Percentiles rank a stretch among this genome's conserved stretches.
These are phyloP conservation scores for Cephus runcator DNA, from an alignment of 2,888 invertebrate genomes.

Conservation along the genomic window DNA sequence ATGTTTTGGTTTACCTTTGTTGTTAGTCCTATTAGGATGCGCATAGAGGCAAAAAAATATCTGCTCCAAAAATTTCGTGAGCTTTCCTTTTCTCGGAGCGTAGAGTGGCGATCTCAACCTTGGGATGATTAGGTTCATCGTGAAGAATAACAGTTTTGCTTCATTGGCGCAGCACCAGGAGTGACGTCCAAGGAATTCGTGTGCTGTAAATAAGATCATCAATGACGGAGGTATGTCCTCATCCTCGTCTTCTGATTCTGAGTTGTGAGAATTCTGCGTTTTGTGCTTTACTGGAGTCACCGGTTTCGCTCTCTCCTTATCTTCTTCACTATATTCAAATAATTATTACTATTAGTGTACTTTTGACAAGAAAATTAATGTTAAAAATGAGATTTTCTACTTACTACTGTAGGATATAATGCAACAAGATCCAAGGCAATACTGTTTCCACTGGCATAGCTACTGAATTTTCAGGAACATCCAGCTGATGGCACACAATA, in stretches of 20 bases:
- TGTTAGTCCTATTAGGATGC: slow-evolving; percentile 80
- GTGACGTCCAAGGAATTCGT: slow-evolving; percentile 84
- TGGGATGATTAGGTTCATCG: slow-evolving; percentile 79
- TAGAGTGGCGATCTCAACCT: slow-evolving; percentile 75
- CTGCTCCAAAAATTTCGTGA: slow-evolving; percentile 86
- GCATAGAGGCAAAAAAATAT: slow-evolving; percentile 87
- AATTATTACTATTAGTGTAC: neutral
- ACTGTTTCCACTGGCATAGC: slow-evolving; percentile 78
- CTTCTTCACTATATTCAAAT: slow-evolving; percentile 70
- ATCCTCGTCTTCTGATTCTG: slow-evolving; percentile 66
- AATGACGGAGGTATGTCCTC: slow-evolving; percentile 79
- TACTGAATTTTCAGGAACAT: slow-evolving; percentile 72
- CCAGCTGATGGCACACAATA: slow-evolving; percentile 82
- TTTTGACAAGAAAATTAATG: slow-evolving; percentile 13
- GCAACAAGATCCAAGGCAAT: slow-evolving; percentile 85
- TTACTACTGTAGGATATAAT: slow-evolving; percentile 78
- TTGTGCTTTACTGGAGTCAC: slow-evolving; percentile 40
- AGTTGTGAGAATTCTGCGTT: slow-evolving; percentile 39
- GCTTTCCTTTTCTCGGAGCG: slow-evolving; percentile 73
- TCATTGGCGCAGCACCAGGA: slow-evolving; percentile 84
- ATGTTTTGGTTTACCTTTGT: slow-evolving; percentile 68
- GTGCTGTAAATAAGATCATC: slow-evolving; percentile 82
- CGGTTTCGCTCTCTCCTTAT: slow-evolving; percentile 71
- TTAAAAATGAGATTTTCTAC: slow-evolving; percentile 20
- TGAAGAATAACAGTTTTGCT: slow-evolving; percentile 82